phyloP scores from a whole-genome alignment of 2,797 vertebrate genomes.

The Sarcoramphus papa region DNA sequence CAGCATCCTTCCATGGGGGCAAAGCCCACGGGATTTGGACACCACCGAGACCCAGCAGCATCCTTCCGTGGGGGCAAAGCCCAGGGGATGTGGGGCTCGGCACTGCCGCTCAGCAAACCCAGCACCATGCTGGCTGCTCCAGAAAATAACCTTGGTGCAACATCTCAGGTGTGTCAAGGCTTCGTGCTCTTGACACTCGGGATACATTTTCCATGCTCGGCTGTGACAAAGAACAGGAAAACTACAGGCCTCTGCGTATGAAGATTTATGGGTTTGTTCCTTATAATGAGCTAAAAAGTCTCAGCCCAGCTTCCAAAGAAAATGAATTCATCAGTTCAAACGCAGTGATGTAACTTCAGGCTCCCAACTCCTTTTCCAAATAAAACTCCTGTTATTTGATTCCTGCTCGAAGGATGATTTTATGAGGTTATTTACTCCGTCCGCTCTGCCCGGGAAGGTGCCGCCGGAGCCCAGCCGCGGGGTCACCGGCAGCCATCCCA shows the following conservation, averaged over 20 bases:
- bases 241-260: neutral
- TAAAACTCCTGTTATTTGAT: conserved; percentile 47
- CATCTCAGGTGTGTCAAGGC: conserved; percentile 4
- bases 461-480: neutral
- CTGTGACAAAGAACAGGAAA: conserved; percentile 34
- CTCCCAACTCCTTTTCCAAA: conserved; percentile 49
- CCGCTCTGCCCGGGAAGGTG: neutral
- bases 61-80: neutral
- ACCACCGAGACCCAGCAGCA: neutral
- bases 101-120: neutral
- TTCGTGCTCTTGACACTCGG: neutral
- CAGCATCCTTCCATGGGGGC: neutral
- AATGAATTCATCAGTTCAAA: conserved; percentile 43
- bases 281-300: conserved; percentile 23
- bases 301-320: conserved; percentile 47
- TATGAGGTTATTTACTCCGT: conserved; percentile 3
- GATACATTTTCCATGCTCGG: neutral
- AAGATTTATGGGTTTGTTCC: conserved; percentile 50
- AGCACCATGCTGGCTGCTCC: neutral
- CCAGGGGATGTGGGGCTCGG: neutral
- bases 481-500: neutral
- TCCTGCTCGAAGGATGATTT: neutral
- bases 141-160: neutral
- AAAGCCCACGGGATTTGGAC: neutral
- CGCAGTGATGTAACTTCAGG: conserved; percentile 35